Base-by-base conservation (phyloP, 2,797 vertebrate species). In the Galaxias olidus region DNA sequence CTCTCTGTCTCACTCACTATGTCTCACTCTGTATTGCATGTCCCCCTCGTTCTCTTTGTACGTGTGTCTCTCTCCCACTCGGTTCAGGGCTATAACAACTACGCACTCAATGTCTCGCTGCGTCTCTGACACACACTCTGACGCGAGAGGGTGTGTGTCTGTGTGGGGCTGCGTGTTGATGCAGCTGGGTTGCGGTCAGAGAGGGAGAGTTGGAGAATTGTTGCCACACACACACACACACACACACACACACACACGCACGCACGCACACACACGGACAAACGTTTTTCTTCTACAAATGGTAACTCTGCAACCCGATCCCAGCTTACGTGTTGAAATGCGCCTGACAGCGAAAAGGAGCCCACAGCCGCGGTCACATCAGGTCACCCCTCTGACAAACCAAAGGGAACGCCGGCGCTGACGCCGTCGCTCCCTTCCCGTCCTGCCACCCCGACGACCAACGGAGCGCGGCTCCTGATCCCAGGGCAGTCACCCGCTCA, bases 361-460 rank as follows among this genome's bases (percentile, higher is more conserved):
- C 79, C 61, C 68, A n/a, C 74, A 68, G 72, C 76, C 74, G 20
- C 61, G 74, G 85, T 85, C 84, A 80, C 83, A 83, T 88, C 72
- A 86, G 85, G 84, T 84, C 77, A 69, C 72, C 68, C 69, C 65
- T 81, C 85, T 85, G 83, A 84, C 82, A 83, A 87, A 84, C 78
- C 84, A 71, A 70, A 72, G 68, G 82, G 83, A 79, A 72, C 70
- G 76, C 73, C 59, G 57, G 75, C 4, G 10, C 9, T 11, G 75
- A 70, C 78, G 77, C 84, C 80, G 73, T 78, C 46, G 88, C 86
- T 85, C 57, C 76, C 73, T 71, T 76, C 87, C 83, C 71, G 66
- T 80, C 84, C 87, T 84, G 73, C 82, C 15, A 10, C 14, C 40
- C 13, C 20, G 51, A 12, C n/a, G 18, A 41, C 50, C 47, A 53